Base-by-base conservation (phyloP, 2,888 invertebrate species). In the Pseudococcus longispinus region DNA sequence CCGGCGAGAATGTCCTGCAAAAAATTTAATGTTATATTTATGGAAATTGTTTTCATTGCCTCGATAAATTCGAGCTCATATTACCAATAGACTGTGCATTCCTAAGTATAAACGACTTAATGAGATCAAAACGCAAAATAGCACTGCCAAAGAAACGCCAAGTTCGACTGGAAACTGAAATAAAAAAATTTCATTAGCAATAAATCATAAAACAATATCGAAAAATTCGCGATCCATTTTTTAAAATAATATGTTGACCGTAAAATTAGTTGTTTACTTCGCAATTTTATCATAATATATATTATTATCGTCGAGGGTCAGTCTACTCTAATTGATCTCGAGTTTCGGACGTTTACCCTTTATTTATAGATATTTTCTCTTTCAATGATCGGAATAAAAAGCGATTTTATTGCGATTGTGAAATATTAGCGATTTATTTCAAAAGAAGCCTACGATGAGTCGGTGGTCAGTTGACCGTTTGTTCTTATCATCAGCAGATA, bases 41-140 rank as follows among this genome's bases (percentile, higher is more conserved):
- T 32, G 44, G 20, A 82, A 55, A 87, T 51, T 18, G 46, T 23
- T 23, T 60, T 23, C 20, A 23, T 1, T 23, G 18, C 23, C 6
- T 83, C 20, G 23, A n/a, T 29, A 32, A 44, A 20, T 83, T 70
- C 18, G 2, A 65, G 23, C 26, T 32, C 85, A 87, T 91, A 93
- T 93, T 91, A 96, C 96, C 92, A 97, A 91, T 88, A 96, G 94
- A 89, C 96, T 95, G 90, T 98, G 97, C 97, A 98, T 98, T 89
- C 98, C 98, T 84, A 98, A 92, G 91, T 98, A 98, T 18, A 98
- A 91, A 89, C 98, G 92, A 91, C 97, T 97, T 85, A 94, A 91
- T 90, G 96, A 96, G 87, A 97, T 95, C 44, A 97, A 91, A 3
- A 93, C 91, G 90, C 96, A 96, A 93, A 93, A 93, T 3, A 90